Base-by-base conservation (phyloP, 2,113 vertebrate species). In the Carlito syrichta region DNA sequence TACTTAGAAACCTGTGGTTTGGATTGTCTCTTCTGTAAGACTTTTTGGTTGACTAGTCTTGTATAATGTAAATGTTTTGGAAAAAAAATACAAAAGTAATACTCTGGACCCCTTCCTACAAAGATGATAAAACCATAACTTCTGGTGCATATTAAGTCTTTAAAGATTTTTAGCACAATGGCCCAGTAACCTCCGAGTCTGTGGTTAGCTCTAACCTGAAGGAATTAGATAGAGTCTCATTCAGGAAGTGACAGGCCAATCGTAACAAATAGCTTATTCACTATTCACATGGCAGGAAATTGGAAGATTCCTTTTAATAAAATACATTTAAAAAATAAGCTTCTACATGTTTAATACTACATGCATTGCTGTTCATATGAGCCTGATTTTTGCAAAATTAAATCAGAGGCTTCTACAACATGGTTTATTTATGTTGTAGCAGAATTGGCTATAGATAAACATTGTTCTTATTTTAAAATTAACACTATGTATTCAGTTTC, bases 201-300 rank as follows among this genome's bases (percentile, higher is more conserved):
- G 9, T 6, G n/a, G 16, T 27, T 13, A 2, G 54, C 35, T 35
- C 40, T 32, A 40, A 32, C 66, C 62, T 27, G 69, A 25, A 69
- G 30, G 20, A 56, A 8, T 23, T 5, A 27, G 58, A 3, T 2
- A 32, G 58, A 2, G 35, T 27, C 81, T 52, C 43, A 22, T 81
- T 52, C 38, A 23, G 5, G 19, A 43, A 17, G 88, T 14, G 19
- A 16, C 60, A 30, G 38, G 56, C 16, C 19, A n/a, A 1, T 1
- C 52, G 0, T 5, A 19, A 3, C 60, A 45, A 7, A 2, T 1
- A 30, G 43, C 30, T 30, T 2, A 1, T 0, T 56, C 74, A 6
- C 27, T 6, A 0, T 25, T 32, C 52, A 35, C 2, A 0, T 22
- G 91, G 38, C 43, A 38, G 43, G 52, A 74, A 12, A n/a, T 22